phyloP scores from a whole-genome alignment of 2,888 invertebrate genomes.

The Drymonia ruficornis region DNA sequence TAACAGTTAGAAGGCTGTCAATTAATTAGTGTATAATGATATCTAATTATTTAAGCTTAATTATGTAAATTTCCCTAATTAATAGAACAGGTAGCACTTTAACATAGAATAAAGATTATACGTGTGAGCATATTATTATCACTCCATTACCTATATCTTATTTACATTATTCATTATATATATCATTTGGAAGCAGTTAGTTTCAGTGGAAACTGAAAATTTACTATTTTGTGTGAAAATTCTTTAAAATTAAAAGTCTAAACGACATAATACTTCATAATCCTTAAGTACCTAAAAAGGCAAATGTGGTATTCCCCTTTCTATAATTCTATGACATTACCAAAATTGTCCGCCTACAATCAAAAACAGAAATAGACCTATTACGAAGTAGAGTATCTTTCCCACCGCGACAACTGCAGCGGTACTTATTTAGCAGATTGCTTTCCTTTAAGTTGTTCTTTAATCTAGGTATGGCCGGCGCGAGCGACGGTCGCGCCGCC shows the following conservation, averaged over 20 bases:
- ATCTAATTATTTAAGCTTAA: not conserved
- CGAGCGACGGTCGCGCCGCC: slow-evolving; percentile 33
- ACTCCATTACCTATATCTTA: too few species aligned
- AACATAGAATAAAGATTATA: not conserved
- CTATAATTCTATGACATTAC: not conserved
- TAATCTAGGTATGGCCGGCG: slow-evolving; percentile 73
- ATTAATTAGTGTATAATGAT: slow-evolving; percentile 14
- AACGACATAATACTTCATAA: too few species aligned
- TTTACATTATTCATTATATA: too few species aligned
- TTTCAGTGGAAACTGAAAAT: too few species aligned
- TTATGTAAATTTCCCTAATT: not conserved
- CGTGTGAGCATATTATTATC: not conserved
- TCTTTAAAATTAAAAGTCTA: too few species aligned
- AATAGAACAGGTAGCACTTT: not conserved
- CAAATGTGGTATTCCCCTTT: not conserved
- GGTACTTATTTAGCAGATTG: slow-evolving; percentile 84
- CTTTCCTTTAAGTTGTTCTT: slow-evolving; percentile 84
- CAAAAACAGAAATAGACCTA: not conserved
- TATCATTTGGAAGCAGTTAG: too few species aligned
- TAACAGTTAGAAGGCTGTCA: slow-evolving; percentile 3
- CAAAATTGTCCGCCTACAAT: not conserved
- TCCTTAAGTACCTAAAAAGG: too few species aligned
- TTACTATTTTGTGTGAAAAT: too few species aligned
- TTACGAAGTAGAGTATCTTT: slow-evolving; percentile 61
- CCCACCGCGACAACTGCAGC: slow-evolving; percentile 40